A percentile compares a stretch with the other conserved stretches of the same genome.
phyloP scores from a whole-genome alignment of 2,888 invertebrate genomes.

The Limnephilus auricula region DNA sequence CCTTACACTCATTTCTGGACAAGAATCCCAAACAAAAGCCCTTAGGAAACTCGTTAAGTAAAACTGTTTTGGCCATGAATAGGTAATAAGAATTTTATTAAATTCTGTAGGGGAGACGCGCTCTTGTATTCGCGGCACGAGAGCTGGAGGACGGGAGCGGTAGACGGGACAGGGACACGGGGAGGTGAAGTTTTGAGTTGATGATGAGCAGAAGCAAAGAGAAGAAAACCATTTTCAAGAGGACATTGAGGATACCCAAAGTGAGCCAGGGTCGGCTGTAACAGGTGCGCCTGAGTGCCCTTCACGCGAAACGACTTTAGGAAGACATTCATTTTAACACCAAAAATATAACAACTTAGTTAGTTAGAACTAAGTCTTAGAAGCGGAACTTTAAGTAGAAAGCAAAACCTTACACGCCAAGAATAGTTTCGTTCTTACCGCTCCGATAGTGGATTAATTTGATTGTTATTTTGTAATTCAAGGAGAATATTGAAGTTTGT shows the following conservation, averaged over 20 bases:
- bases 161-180: not conserved
- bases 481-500: not conserved
- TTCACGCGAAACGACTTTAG: conserved; percentile 26
- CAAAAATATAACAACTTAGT: conserved; percentile 25
- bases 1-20: conserved; percentile 58
- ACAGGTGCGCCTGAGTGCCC: conserved; percentile 42
- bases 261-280: conserved; percentile 9
- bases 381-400: not conserved
- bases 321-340: conserved; percentile 40
- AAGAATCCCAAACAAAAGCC: conserved; percentile 62
- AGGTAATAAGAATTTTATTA: conserved; percentile 65
- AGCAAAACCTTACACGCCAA: not conserved
- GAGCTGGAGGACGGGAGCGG: not conserved
- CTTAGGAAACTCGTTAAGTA: conserved; percentile 64
- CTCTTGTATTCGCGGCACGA: conserved; percentile 28
- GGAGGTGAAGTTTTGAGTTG: conserved; percentile 37
- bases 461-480: not conserved
- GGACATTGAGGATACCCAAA: not conserved
- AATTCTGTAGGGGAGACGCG: conserved; percentile 54
- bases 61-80: conserved; percentile 65
- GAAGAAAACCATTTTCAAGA: conserved; percentile 30
- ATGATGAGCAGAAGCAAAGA: conserved; percentile 35
- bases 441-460: not conserved
- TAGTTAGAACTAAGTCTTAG: not conserved
- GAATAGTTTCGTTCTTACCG: not conserved